Evolutionary conservation across 2,888 invertebrate species (phyloP).

Genomic region (Synergus laeviventris): DNA sequence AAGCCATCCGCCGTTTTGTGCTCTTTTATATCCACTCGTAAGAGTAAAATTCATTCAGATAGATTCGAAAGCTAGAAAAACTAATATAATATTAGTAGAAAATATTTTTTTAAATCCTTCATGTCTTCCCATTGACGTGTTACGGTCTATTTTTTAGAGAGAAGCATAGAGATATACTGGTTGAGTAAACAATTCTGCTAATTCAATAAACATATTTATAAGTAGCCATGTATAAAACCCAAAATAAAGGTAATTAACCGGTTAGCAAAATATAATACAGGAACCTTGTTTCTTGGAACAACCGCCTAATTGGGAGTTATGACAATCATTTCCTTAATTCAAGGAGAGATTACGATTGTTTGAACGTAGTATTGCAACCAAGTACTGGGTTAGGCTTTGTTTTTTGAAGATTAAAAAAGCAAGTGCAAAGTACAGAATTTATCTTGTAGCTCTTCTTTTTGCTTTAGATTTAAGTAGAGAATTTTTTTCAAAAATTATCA

Average conservation of each 20-base stretch:
- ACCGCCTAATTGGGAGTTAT: slow-evolving; percentile 21
- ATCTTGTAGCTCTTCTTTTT: background rate
- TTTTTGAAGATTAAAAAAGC: background rate
- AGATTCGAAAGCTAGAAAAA: background rate
- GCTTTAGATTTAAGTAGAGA: background rate
- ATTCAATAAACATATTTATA: background rate
- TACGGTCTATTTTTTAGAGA: background rate
- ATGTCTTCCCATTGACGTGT: background rate
- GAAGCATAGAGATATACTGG: background rate
- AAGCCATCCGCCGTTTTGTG: slow-evolving; percentile 55
- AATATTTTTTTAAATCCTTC: background rate
- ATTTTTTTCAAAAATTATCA: background rate
- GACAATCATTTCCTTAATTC: slow-evolving; percentile 4
- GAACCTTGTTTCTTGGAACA: slow-evolving; percentile 8
- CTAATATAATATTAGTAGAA: background rate
- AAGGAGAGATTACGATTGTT: background rate
- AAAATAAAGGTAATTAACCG: background rate
- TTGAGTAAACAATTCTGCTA: background rate
- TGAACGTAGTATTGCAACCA: background rate
- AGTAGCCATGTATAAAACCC: background rate
- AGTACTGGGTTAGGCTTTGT: background rate
- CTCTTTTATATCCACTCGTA: slow-evolving; percentile 11
- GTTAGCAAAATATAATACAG: slow-evolving; percentile 19
- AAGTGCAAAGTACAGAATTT: background rate
- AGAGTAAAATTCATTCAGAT: slow-evolving; percentile 11